phyloP scores from a whole-genome alignment of 1,140 invertebrate genomes.

The Elymnias hypermnestra region DNA sequence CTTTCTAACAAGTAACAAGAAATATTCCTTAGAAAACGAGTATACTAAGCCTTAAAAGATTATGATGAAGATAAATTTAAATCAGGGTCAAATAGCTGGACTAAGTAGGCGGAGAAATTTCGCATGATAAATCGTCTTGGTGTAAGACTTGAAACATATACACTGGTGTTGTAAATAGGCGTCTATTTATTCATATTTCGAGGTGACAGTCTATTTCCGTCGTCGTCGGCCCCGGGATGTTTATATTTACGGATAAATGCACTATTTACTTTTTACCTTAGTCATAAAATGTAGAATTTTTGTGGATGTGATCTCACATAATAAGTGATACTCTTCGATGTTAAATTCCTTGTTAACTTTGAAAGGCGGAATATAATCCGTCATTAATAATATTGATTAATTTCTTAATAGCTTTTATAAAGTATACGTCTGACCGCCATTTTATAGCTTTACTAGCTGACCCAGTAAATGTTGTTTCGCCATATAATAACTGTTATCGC shows the following conservation, averaged over 20 bases:
- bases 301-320: no score
- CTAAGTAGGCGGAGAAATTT: conserved; percentile 21
- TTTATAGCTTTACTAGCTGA: no score
- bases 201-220: conserved; percentile 58
- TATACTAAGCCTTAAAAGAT: conserved; percentile 2
- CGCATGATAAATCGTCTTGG: conserved; percentile 34
- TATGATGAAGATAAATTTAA: conserved; percentile 2
- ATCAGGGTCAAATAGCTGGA: conserved; percentile 14
- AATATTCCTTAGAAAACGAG: background rate
- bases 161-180: conserved; percentile 40
- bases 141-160: conserved; percentile 28
- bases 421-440: no score
- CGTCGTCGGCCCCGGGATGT: conserved; percentile 23
- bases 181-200: conserved; percentile 54
- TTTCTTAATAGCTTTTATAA: no score
- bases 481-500: no score
- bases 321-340: no score
- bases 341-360: no score
- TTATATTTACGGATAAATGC: conserved; percentile 29
- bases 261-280: conserved; percentile 12
- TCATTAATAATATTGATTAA: no score
- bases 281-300: background rate
- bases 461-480: no score
- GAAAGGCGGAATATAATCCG: no score
- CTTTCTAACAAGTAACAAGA: no score